phyloP scores from a whole-genome alignment of 2,888 invertebrate species.

The Dyspetes luteomarginatus region DNA sequence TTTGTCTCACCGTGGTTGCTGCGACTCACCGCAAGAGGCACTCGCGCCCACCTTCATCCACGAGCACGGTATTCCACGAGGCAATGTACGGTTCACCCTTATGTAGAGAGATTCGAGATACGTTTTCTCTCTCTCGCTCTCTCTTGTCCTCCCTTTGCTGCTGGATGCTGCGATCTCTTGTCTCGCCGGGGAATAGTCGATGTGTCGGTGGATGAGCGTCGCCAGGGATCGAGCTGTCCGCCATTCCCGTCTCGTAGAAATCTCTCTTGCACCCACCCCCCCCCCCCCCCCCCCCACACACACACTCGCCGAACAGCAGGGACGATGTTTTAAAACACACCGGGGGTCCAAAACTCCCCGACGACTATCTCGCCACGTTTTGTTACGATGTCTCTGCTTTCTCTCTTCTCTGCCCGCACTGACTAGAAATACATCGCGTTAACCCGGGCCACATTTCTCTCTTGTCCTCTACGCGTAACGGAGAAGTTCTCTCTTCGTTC shows the following conservation, averaged over 20 bases:
- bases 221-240: constrained; percentile 54
- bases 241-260: constrained; percentile 58
- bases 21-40: constrained; percentile 21
- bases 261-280: not conserved
- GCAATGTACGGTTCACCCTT: constrained; percentile 13
- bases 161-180: constrained; percentile 43
- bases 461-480: constrained; percentile 5
- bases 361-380: constrained; percentile 12
- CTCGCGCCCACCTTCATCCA: not conserved
- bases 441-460: constrained; percentile 13
- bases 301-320: constrained; percentile 14
- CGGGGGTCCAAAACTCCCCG: not conserved
- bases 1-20: not conserved
- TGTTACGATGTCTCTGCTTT: constrained; percentile 21
- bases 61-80: not conserved
- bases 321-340: constrained; percentile 34
- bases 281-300: constrained; percentile 8
- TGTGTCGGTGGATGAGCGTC: constrained; percentile 45
- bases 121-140: constrained; percentile 6
- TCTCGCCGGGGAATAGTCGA: constrained; percentile 57
- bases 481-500: constrained; percentile 17
- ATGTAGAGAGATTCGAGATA: constrained; percentile 40
- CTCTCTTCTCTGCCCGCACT: constrained; percentile 36
- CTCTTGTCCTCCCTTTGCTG: no score
- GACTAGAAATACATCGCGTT: constrained; percentile 47